Percentiles rank a stretch among this genome's conserved stretches.
These are phyloP conservation scores for Cataglyphis albicans DNA, from an alignment of 2,888 invertebrate species.

Conservation along the genomic window DNA sequence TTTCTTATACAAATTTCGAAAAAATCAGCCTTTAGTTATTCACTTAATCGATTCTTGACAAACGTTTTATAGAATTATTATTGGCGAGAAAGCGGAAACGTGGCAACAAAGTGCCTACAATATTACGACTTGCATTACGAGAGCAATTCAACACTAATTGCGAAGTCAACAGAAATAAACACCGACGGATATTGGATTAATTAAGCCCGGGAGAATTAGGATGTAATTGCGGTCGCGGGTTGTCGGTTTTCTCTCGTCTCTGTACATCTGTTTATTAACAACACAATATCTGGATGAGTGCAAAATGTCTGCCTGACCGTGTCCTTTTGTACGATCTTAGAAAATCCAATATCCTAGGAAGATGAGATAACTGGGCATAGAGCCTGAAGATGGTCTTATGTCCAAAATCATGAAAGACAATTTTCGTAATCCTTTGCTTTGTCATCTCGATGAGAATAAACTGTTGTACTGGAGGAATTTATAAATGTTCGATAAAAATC, in stretches of 20 bases:
- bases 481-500: not conserved
- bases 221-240: constrained; percentile 48
- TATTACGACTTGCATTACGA: not conserved
- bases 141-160: constrained; percentile 62
- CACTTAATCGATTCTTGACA: not conserved
- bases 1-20: not conserved
- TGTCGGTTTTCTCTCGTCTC: constrained; percentile 51
- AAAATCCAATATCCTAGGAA: constrained; percentile 56
- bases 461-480: not conserved
- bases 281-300: constrained; percentile 25
- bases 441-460: not conserved
- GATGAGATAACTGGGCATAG: constrained; percentile 24
- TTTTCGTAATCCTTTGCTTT: not conserved
- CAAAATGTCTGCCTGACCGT: constrained; percentile 22
- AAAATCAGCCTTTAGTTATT: not conserved
- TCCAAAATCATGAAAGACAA: not conserved
- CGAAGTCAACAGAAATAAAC: constrained; percentile 56
- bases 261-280: not conserved
- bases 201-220: constrained; percentile 70
- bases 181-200: constrained; percentile 72
- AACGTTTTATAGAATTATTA: not conserved
- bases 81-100: constrained; percentile 4
- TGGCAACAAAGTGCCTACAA: constrained; percentile 30
- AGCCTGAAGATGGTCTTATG: not conserved
- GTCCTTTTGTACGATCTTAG: not conserved